Conservation (phyloP, 2,113 vertebrate genomes). For the Thunnus maccoyii region DNA sequence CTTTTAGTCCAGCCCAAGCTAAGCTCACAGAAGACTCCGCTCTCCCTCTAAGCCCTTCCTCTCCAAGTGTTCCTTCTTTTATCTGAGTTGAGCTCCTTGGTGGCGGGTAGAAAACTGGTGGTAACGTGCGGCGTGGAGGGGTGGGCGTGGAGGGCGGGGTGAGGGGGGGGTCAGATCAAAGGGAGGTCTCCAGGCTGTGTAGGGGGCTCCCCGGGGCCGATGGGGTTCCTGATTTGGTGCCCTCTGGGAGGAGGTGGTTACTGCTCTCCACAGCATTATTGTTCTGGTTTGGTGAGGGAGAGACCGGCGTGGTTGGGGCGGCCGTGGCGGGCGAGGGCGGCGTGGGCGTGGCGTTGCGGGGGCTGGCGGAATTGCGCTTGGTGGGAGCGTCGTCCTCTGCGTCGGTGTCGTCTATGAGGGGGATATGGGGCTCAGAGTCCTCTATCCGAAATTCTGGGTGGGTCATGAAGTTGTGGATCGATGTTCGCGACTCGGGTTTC, state of each 20-base stretch:
- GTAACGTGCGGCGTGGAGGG: slow-evolving; percentile 42
- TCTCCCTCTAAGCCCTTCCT: slow-evolving; percentile 50
- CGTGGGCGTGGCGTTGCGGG: slow-evolving; percentile 86
- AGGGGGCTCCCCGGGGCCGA: slow-evolving; percentile 96
- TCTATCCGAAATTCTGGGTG: slow-evolving; percentile 99
- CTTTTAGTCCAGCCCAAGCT: slow-evolving; percentile 93
- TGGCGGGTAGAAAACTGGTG: slow-evolving; percentile 71
- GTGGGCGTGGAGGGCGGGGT: slow-evolving; percentile 26
- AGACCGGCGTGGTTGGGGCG: slow-evolving; percentile 79
- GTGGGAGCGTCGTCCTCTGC: slow-evolving; percentile 98
- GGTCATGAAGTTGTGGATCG: slow-evolving; percentile 99
- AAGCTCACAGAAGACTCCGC: slow-evolving; percentile 85
- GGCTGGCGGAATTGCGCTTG: slow-evolving; percentile 94
- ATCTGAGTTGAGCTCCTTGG: slow-evolving; percentile 72
- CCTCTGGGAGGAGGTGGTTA: slow-evolving; percentile 94
- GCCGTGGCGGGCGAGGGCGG: slow-evolving; percentile 88
- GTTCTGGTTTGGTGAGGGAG: slow-evolving; percentile 97
- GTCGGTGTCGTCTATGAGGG: slow-evolving; percentile 98
- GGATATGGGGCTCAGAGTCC: slow-evolving; percentile 99
- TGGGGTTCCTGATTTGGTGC: slow-evolving; percentile 93
- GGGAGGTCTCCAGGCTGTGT: slow-evolving; percentile 99
- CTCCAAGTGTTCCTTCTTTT: slow-evolving; percentile 57
- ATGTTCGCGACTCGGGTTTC: slow-evolving; percentile 96
- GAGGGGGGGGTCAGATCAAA: slow-evolving; percentile 89
- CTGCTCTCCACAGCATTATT: slow-evolving; percentile 98